phyloP scores from a whole-genome alignment of 2,888 invertebrate genomes.

The Xylota sylvarum region DNA sequence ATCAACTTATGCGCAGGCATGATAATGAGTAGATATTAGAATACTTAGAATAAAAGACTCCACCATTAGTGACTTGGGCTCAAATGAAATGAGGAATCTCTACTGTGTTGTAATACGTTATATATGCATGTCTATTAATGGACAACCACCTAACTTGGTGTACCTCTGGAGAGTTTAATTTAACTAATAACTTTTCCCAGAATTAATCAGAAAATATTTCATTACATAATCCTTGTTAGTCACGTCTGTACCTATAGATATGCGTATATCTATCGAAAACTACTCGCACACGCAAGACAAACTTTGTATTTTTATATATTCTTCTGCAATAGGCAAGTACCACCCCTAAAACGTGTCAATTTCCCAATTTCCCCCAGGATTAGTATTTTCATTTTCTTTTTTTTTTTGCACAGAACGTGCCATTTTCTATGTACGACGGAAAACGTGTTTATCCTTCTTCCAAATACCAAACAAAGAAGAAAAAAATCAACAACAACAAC shows the following conservation, averaged over 20 bases:
- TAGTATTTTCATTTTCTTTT: slow-evolving; percentile 38
- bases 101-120: no score
- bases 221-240: not conserved
- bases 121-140: no score
- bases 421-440: slow-evolving; percentile 43
- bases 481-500: slow-evolving; percentile 23
- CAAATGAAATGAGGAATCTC: no score
- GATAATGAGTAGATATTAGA: no score
- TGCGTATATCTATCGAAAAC: not conserved
- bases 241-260: not conserved
- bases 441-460: slow-evolving; percentile 56
- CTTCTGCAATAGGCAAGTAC: slow-evolving; percentile 13
- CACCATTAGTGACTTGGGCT: no score
- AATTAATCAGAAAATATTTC: not conserved
- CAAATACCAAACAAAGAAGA: slow-evolving; percentile 21
- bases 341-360: slow-evolving; percentile 58
- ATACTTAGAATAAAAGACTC: no score
- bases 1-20: no score
- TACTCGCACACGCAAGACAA: not conserved
- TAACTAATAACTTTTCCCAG: not conserved
- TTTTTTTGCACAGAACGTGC: slow-evolving; percentile 62
- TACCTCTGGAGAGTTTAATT: not conserved
- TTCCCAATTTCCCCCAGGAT: slow-evolving; percentile 49
- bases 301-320: slow-evolving; percentile 5
- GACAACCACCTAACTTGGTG: no score